Conservation (phyloP, 2,797 vertebrate species). For the Clarias laeviceps region DNA sequence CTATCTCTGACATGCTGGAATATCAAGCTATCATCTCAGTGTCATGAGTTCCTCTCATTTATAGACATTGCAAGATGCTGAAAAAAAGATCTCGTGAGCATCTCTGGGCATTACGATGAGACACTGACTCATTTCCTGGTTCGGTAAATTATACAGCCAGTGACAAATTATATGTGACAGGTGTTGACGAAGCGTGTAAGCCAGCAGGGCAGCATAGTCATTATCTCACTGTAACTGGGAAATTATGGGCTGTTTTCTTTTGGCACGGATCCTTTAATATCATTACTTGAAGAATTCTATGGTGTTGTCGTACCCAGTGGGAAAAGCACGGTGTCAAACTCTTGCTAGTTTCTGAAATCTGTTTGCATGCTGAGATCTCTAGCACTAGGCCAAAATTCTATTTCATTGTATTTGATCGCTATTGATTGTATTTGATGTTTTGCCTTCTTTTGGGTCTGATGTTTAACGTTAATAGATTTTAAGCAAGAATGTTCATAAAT, state of each 20-base stretch:
- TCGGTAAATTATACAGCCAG: constrained; percentile 54
- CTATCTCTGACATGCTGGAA: not conserved
- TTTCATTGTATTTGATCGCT: not conserved
- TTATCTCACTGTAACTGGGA: constrained; percentile 52
- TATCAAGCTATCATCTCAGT: not conserved
- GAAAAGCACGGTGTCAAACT: constrained; percentile 3
- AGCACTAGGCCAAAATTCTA: not conserved
- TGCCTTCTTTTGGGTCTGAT: not conserved
- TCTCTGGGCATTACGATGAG: constrained; percentile 20
- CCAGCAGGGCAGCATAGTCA: constrained; percentile 57
- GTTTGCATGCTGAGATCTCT: not conserved
- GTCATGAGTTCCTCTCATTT: constrained; percentile 12
- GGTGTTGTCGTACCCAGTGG: not conserved
- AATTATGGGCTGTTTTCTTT: constrained; percentile 1
- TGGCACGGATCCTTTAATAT: constrained; percentile 12
- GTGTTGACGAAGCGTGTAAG: constrained; percentile 63
- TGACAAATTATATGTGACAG: constrained; percentile 60
- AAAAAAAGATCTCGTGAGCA: not conserved
- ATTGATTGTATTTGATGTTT: no score
- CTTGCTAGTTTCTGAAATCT: not conserved
- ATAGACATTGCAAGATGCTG: constrained; percentile 27
- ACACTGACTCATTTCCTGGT: constrained; percentile 67
- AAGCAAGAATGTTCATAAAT: not conserved
- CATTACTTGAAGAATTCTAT: constrained; percentile 25
- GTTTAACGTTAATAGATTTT: not conserved